Evolutionary conservation across 1,140 invertebrate genomes (phyloP).

Genomic region (Triops longicaudatus): DNA sequence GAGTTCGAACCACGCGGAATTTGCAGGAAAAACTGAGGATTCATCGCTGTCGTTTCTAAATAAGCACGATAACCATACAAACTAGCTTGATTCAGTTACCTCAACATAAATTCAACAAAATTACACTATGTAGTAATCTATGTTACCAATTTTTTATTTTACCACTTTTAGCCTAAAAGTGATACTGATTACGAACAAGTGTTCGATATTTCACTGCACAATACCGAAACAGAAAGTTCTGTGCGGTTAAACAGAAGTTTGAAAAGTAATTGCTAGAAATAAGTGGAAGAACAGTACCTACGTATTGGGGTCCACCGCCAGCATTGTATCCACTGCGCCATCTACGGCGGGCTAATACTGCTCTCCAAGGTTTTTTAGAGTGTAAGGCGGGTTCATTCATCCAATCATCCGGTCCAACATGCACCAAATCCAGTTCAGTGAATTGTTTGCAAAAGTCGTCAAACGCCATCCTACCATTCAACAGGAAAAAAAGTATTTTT

Average conservation of each 20-base stretch:
- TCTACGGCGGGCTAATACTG: slow-evolving; percentile 55
- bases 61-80: slow-evolving; percentile 32
- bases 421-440: slow-evolving; percentile 62
- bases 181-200: too few relatives aligned
- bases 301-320: slow-evolving; percentile 53
- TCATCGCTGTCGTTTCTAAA: slow-evolving; percentile 55
- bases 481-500: background rate
- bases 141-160: too few relatives aligned
- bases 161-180: too few relatives aligned
- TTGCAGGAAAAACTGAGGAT: slow-evolving; percentile 62
- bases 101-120: background rate
- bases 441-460: slow-evolving; percentile 60
- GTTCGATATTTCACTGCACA: too few relatives aligned
- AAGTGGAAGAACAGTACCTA: slow-evolving; percentile 38
- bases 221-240: background rate
- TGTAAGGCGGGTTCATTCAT: slow-evolving; percentile 56
- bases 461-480: slow-evolving; percentile 57
- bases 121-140: too few relatives aligned
- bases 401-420: slow-evolving; percentile 68
- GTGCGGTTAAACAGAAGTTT: background rate
- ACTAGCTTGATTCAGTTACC: background rate
- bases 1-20: slow-evolving; percentile 49
- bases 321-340: slow-evolving; percentile 61
- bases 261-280: background rate
- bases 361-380: slow-evolving; percentile 58